These are phyloP conservation scores for Marronus borbonicus DNA, from an alignment of 2,888 invertebrate genomes.

Conservation along the genomic window DNA sequence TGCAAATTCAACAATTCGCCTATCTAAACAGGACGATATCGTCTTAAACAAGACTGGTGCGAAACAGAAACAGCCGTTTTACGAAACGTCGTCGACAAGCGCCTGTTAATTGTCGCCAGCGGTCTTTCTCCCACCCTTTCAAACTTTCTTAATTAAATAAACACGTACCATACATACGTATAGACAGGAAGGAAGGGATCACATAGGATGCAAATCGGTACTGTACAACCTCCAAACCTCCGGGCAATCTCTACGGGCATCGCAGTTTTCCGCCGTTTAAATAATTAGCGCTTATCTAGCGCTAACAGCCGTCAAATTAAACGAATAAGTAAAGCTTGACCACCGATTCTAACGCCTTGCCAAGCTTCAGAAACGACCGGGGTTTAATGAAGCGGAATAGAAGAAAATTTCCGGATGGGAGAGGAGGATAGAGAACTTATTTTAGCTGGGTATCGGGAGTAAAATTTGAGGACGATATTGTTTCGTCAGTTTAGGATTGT, in stretches of 20 bases:
- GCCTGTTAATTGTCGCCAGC: slow-evolving; percentile 30
- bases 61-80: background rate
- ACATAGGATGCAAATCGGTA: background rate
- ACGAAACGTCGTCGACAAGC: background rate
- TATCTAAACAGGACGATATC: background rate
- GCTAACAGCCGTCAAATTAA: slow-evolving; percentile 9
- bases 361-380: background rate
- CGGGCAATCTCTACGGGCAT: background rate
- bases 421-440: too few species aligned
- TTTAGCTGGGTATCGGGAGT: too few species aligned
- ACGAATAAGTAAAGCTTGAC: slow-evolving; percentile 6
- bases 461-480: too few species aligned
- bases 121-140: slow-evolving; percentile 11
- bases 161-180: slow-evolving; percentile 7
- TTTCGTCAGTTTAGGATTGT: too few species aligned
- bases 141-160: slow-evolving; percentile 45
- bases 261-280: background rate
- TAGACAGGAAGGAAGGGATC: background rate
- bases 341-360: slow-evolving; percentile 13
- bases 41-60: background rate
- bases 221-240: background rate
- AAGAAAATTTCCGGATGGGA: too few species aligned
- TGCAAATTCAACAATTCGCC: background rate
- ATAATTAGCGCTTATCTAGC: slow-evolving; percentile 12
- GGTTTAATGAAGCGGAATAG: too few species aligned